These are phyloP conservation scores for Pygoscelis antarcticus DNA, from an alignment of 2,113 vertebrate species.

Conservation along the genomic window DNA sequence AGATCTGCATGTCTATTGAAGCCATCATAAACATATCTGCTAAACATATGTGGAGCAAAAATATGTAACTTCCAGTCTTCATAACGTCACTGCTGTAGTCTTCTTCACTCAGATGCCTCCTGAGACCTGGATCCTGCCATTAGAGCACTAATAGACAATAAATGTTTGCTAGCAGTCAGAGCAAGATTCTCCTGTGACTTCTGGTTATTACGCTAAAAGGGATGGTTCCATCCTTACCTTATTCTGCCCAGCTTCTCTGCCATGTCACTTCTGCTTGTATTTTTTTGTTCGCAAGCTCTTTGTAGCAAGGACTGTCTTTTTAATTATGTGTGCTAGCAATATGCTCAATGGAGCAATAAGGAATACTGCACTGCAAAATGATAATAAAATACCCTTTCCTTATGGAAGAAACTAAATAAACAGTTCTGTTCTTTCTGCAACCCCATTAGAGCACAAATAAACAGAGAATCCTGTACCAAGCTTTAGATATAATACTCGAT, in stretches of 20 bases:
- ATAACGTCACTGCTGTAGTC: not conserved
- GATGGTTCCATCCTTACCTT: not conserved
- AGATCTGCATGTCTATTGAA: not conserved
- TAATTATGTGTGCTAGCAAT: not conserved
- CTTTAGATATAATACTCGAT: not conserved
- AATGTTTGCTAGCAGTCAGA: not conserved
- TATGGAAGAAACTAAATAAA: constrained; percentile 23
- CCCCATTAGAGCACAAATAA: constrained; percentile 23
- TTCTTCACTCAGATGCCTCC: not conserved
- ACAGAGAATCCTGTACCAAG: not conserved
- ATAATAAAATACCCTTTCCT: not conserved
- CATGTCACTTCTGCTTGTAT: not conserved
- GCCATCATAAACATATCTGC: not conserved
- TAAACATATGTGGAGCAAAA: not conserved
- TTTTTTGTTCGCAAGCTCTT: not conserved
- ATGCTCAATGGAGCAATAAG: not conserved
- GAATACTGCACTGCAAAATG: not conserved
- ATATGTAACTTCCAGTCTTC: not conserved
- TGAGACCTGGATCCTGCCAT: not conserved
- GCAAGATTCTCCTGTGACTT: not conserved
- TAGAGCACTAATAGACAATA: not conserved
- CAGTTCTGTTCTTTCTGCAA: not conserved
- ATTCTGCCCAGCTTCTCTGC: not conserved
- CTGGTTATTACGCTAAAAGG: not conserved
- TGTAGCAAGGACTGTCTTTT: not conserved